A percentile compares a stretch with the other conserved stretches of the same genome.
These are phyloP conservation scores for Poecile atricapillus DNA, from an alignment of 2,113 vertebrate genomes.

Conservation along the genomic window DNA sequence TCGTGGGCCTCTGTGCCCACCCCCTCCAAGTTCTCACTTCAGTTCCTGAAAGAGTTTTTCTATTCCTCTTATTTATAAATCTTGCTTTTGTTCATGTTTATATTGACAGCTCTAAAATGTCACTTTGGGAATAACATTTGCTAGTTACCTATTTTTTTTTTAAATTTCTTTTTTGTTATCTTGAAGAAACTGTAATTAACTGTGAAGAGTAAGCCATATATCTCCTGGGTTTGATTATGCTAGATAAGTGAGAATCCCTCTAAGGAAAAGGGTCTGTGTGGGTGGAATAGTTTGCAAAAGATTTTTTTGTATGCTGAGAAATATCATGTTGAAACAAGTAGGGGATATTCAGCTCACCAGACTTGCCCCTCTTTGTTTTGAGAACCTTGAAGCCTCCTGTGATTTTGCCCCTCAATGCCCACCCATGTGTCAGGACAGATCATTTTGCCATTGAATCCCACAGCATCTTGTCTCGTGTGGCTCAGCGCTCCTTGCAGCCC, in stretches of 20 bases:
- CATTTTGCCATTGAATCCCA: background rate
- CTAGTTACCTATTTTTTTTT: background rate
- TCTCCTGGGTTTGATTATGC: background rate
- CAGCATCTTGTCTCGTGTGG: rapidly evolving
- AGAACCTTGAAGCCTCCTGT: background rate
- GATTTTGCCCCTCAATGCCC: background rate
- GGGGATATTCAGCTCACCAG: background rate
- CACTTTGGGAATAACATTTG: background rate
- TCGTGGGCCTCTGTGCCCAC: rapidly evolving
- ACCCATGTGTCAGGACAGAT: background rate
- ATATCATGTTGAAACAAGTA: background rate
- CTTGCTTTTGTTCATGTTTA: background rate
- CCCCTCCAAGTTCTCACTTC: background rate
- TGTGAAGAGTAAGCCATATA: background rate
- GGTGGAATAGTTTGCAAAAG: background rate
- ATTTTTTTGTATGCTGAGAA: background rate
- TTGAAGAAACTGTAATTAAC: background rate
- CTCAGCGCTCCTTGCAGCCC: background rate
- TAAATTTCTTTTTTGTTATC: background rate
- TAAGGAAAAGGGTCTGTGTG: background rate
- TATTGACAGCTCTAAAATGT: background rate
- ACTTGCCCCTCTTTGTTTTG: background rate
- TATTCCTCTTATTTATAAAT: background rate
- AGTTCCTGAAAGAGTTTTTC: background rate
- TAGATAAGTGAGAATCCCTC: background rate